These are phyloP conservation scores for Drosophila basisetae DNA, from an alignment of 2,888 invertebrate genomes.

Conservation along the genomic window DNA sequence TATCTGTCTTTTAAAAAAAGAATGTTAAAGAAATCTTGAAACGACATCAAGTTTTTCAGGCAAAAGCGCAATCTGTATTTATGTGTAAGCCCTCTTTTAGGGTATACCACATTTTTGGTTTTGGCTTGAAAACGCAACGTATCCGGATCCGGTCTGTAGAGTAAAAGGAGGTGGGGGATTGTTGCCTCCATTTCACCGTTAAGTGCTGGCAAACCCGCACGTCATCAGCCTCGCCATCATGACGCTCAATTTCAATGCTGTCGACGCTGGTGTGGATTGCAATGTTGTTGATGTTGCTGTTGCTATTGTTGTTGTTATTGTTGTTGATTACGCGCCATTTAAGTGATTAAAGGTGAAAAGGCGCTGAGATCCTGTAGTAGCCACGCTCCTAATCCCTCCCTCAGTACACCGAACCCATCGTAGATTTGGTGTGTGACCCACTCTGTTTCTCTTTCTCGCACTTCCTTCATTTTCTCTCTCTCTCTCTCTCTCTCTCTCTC, in stretches of 20 bases:
- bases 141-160: slow-evolving; percentile 57
- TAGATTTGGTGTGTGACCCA: neutral
- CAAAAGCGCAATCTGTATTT: neutral
- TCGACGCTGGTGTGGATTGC: slow-evolving; percentile 75
- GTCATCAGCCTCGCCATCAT: slow-evolving; percentile 64
- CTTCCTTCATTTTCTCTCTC: neutral
- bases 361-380: slow-evolving; percentile 14
- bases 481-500: neutral
- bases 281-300: slow-evolving; percentile 44
- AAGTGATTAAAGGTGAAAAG: slow-evolving; percentile 80
- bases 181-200: slow-evolving; percentile 55
- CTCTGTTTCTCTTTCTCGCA: neutral
- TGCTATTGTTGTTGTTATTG: slow-evolving; percentile 39
- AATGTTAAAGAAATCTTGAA: neutral
- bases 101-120: slow-evolving; percentile 42
- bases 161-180: slow-evolving; percentile 6
- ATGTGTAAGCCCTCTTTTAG: neutral
- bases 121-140: slow-evolving; percentile 54
- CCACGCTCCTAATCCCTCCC: slow-evolving; percentile 22
- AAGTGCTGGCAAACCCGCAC: slow-evolving; percentile 74
- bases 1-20: neutral
- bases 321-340: slow-evolving; percentile 77
- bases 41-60: neutral
- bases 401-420: neutral
- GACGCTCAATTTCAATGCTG: slow-evolving; percentile 73